phyloP scores from a whole-genome alignment of 2,797 vertebrate genomes.

The Etheostoma perlongum region DNA sequence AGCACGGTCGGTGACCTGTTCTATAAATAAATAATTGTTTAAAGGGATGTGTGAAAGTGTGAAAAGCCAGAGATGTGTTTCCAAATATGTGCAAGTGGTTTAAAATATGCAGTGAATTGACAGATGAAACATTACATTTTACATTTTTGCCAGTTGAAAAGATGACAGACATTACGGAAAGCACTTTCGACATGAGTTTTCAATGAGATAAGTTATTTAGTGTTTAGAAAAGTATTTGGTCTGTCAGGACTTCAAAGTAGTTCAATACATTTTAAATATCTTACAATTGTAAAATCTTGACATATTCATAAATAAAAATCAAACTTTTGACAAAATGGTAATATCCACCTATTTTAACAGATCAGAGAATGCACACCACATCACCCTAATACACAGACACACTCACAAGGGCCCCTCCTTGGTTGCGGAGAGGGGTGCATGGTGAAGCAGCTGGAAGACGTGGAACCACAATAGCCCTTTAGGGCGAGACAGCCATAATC shows the following conservation, averaged over 20 bases:
- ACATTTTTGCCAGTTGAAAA: neutral
- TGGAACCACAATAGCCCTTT: slow-evolving; percentile 83
- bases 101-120: neutral
- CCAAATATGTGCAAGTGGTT: neutral
- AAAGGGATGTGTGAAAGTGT: neutral
- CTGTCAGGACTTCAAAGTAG: slow-evolving; percentile 1
- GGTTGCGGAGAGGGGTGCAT: slow-evolving; percentile 66
- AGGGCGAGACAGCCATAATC: slow-evolving; percentile 83
- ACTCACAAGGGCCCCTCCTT: slow-evolving; percentile 68
- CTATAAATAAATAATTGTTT: neutral
- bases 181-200: neutral
- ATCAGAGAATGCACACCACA: slow-evolving; percentile 46
- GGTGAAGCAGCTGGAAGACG: slow-evolving; percentile 83
- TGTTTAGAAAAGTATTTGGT: neutral
- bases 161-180: neutral
- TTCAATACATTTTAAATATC: neutral
- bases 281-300: neutral
- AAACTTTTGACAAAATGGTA: slow-evolving; percentile 22
- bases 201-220: neutral
- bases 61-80: neutral
- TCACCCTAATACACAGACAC: slow-evolving; percentile 42
- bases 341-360: slow-evolving; percentile 43
- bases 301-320: slow-evolving; percentile 21
- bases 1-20: neutral
- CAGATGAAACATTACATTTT: neutral